Evolutionary conservation across 2,113 vertebrate genomes (phyloP).

Genomic region (Meleagris gallopavo): DNA sequence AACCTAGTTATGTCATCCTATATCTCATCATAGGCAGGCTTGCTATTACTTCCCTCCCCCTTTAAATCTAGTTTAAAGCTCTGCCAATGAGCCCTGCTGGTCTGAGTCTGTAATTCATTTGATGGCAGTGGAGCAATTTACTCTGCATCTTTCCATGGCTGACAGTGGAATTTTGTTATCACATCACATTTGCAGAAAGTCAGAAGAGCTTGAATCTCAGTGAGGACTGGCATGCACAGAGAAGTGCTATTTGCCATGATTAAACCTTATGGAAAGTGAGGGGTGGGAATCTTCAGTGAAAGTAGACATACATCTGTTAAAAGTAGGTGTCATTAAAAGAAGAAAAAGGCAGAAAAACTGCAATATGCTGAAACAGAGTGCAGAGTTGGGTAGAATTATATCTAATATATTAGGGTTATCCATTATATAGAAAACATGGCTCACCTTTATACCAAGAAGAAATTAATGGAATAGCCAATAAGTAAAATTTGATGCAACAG

Average conservation of each 20-base stretch:
- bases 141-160: conserved; percentile 20
- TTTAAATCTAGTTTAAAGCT: not conserved
- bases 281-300: not conserved
- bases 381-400: not conserved
- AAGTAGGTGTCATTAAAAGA: conserved; percentile 14
- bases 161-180: conserved; percentile 41
- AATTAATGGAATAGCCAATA: not conserved
- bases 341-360: not conserved
- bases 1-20: not conserved
- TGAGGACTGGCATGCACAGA: not conserved
- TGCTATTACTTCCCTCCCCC: not conserved
- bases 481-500: not conserved
- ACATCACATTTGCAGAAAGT: not conserved
- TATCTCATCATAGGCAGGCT: not conserved
- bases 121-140: conserved; percentile 13
- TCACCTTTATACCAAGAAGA: not conserved
- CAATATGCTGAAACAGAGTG: not conserved
- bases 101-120: not conserved
- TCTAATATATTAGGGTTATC: not conserved
- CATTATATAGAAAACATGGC: not conserved
- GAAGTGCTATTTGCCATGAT: conserved; percentile 7
- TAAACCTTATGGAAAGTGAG: conserved; percentile 34
- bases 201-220: not conserved
- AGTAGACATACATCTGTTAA: conserved; percentile 16
- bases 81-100: not conserved